Percentiles rank a stretch among this genome's conserved stretches.
Conservation (phyloP, 2,888 invertebrate species). For the Pseudococcus longispinus region DNA sequence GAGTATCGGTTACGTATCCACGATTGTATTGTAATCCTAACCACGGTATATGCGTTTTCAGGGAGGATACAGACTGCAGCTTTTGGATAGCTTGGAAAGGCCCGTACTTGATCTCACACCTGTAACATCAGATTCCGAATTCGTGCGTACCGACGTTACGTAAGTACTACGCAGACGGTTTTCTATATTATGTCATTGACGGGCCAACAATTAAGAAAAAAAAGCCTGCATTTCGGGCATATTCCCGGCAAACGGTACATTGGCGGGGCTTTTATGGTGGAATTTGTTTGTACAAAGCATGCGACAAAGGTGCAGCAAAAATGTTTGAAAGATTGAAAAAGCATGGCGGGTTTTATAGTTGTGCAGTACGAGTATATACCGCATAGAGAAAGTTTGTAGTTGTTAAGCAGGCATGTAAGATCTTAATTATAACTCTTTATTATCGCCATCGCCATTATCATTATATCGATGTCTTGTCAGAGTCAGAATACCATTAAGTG, state of each 20-base stretch:
- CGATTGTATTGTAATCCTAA: background rate
- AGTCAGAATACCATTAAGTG: conserved; percentile 48
- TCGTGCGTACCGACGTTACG: conserved; percentile 85
- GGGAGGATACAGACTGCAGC: conserved; percentile 90
- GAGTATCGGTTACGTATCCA: background rate
- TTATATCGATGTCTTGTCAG: conserved; percentile 46
- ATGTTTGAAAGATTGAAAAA: conserved; percentile 17
- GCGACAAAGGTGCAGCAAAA: background rate
- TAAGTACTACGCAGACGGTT: conserved; percentile 71
- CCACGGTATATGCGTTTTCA: conserved; percentile 63
- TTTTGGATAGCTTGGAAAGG: conserved; percentile 83
- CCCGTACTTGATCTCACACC: conserved; percentile 86
- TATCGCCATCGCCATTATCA: conserved; percentile 33
- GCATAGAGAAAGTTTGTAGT: conserved; percentile 35
- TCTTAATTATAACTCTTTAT: conserved; percentile 51
- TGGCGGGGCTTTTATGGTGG: background rate
- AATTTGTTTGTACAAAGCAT: background rate
- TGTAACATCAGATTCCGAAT: conserved; percentile 79
- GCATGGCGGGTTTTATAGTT: background rate
- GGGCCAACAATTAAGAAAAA: background rate
- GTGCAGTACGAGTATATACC: background rate
- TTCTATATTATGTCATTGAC: conserved; percentile 13
- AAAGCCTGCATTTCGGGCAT: conserved; percentile 34
- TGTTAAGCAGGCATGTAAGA: conserved; percentile 43
- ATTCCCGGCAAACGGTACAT: background rate